These are phyloP conservation scores for Tetragnatha montana DNA, from an alignment of 2,888 invertebrate species.

Conservation along the genomic window DNA sequence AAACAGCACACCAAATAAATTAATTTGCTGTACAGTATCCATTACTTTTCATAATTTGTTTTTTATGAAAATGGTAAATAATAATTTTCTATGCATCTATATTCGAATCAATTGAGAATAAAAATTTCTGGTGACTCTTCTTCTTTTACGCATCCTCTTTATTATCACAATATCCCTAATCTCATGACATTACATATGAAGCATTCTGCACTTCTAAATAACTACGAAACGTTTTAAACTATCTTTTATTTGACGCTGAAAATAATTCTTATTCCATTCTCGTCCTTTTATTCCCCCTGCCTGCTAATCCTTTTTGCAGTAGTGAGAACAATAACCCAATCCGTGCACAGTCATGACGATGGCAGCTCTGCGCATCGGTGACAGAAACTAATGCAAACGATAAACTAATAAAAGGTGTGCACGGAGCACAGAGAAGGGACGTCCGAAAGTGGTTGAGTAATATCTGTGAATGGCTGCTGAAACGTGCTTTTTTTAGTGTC, in stretches of 20 bases:
- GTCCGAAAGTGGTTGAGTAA: slow-evolving; percentile 49
- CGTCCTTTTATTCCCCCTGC: background rate
- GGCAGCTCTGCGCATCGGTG: slow-evolving; percentile 23
- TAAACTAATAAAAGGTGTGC: slow-evolving; percentile 7
- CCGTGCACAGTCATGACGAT: slow-evolving; percentile 39
- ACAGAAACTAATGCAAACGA: slow-evolving; percentile 23
- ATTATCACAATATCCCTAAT: too few species aligned
- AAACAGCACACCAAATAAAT: too few species aligned
- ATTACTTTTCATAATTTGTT: too few species aligned
- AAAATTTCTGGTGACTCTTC: too few species aligned
- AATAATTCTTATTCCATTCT: slow-evolving; percentile 3
- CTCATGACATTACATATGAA: too few species aligned
- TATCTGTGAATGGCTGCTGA: slow-evolving; percentile 18
- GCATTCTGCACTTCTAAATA: too few species aligned
- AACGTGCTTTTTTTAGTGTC: slow-evolving; percentile 7
- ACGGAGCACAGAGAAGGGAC: background rate
- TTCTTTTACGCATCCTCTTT: too few species aligned
- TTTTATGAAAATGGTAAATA: too few species aligned
- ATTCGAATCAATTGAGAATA: too few species aligned
- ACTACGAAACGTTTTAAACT: background rate
- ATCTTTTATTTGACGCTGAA: background rate
- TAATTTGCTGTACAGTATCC: too few species aligned
- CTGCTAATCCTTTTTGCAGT: background rate
- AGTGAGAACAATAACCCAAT: slow-evolving; percentile 16
- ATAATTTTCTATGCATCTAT: too few species aligned